Conservation (phyloP, 2,797 vertebrate genomes). For the Alauda arvensis region DNA sequence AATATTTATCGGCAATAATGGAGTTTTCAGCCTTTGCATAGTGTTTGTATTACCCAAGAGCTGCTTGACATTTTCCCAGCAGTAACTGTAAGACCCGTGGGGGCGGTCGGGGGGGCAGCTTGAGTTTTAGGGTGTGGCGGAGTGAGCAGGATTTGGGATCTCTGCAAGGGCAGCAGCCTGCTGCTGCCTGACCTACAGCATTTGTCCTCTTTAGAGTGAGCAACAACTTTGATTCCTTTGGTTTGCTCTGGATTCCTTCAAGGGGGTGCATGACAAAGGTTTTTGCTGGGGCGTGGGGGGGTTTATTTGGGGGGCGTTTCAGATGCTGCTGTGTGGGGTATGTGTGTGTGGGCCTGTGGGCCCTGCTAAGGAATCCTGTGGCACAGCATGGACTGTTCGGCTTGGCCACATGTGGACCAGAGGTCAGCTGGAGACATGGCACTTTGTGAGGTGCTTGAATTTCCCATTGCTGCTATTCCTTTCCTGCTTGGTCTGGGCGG, state of each 20-base stretch:
- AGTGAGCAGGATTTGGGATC: not conserved
- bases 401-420: rapidly evolving
- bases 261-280: not conserved
- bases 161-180: not conserved
- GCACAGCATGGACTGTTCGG: not conserved
- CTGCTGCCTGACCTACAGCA: not conserved
- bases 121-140: not conserved
- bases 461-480: not conserved
- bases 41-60: slow-evolving; percentile 38
- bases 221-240: not conserved
- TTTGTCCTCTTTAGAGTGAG: not conserved
- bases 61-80: slow-evolving; percentile 39
- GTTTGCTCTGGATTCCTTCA: not conserved
- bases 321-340: not conserved
- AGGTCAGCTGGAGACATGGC: not conserved
- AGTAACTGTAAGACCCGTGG: rapidly evolving
- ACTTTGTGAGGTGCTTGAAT: not conserved
- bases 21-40: not conserved
- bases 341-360: not conserved
- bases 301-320: rapidly evolving
- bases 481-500: rapidly evolving
- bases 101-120: rapidly evolving
- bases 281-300: not conserved
- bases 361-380: rapidly evolving
- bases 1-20: not conserved